Percentiles rank a stretch among this genome's conserved stretches.
phyloP scores from a whole-genome alignment of 2,113 vertebrate genomes.

The Phalacrocorax aristotelis region DNA sequence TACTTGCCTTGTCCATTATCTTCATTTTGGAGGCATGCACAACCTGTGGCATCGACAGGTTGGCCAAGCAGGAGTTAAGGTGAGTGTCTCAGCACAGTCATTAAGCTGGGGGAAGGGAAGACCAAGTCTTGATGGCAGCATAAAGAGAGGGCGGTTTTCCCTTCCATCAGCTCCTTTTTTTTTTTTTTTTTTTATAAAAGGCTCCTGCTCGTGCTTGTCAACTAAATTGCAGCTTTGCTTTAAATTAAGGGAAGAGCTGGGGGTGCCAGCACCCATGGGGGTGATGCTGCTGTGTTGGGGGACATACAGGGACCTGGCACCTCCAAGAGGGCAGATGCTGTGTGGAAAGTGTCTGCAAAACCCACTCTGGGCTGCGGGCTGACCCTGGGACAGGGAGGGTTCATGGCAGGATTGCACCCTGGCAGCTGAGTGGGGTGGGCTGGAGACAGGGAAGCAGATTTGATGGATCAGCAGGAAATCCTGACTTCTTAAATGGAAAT shows the following conservation, averaged over 20 bases:
- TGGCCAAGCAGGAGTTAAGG: conserved; percentile 45
- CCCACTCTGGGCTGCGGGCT: background rate
- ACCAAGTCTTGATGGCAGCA: background rate
- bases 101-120: conserved; percentile 24
- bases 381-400: background rate
- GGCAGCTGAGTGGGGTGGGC: background rate
- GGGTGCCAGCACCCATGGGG: background rate
- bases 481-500: background rate
- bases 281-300: background rate
- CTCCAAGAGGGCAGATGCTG: background rate
- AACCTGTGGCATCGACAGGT: background rate
- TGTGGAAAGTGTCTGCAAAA: background rate
- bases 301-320: accelerated
- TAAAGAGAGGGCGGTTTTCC: conserved; percentile 32
- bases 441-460: background rate
- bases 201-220: background rate
- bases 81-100: background rate
- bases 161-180: background rate
- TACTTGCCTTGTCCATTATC: background rate
- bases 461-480: background rate
- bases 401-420: background rate
- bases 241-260: background rate
- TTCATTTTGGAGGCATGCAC: accelerated
- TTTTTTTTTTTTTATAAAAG: background rate
- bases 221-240: background rate